Percentiles rank a stretch among this genome's conserved stretches.
phyloP scores from a whole-genome alignment of 2,888 invertebrate genomes.

The Lepidocyrtoides sp. region DNA sequence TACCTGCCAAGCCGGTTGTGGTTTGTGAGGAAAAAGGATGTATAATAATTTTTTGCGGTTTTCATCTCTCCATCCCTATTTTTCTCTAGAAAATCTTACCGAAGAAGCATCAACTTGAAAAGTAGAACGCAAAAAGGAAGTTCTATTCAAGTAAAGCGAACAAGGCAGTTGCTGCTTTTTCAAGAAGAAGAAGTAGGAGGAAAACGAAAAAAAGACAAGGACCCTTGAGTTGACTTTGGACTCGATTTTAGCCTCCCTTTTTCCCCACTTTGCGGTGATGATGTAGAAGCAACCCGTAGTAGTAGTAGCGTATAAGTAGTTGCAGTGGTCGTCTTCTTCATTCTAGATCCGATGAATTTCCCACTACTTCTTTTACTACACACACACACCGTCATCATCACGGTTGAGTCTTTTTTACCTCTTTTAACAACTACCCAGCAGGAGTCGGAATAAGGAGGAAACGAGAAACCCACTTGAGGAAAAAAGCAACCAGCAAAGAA shows the following conservation, averaged over 20 bases:
- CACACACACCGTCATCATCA: background rate
- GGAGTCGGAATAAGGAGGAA: background rate
- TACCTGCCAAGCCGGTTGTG: background rate
- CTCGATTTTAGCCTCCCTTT: conserved; percentile 53
- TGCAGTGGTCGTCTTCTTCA: background rate
- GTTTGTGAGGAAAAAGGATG: background rate
- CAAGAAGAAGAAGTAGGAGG: background rate
- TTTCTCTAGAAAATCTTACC: background rate
- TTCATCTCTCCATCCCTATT: conserved; percentile 15
- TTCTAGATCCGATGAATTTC: conserved; percentile 1
- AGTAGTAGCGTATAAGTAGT: background rate
- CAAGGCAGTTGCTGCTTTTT: background rate
- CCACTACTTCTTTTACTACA: background rate
- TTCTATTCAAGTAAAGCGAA: background rate
- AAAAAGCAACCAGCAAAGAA: background rate
- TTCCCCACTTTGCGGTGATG: background rate
- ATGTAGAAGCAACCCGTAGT: background rate
- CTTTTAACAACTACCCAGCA: background rate
- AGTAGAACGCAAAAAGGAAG: background rate
- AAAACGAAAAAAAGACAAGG: conserved; percentile 34
- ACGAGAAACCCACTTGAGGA: conserved; percentile 21
- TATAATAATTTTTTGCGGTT: conserved; percentile 15
- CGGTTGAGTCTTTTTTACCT: background rate
- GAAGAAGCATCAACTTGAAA: background rate
- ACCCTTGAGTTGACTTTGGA: conserved; percentile 68